Base-by-base conservation (phyloP, 2,113 vertebrate genomes). In the Phalacrocorax aristotelis region DNA sequence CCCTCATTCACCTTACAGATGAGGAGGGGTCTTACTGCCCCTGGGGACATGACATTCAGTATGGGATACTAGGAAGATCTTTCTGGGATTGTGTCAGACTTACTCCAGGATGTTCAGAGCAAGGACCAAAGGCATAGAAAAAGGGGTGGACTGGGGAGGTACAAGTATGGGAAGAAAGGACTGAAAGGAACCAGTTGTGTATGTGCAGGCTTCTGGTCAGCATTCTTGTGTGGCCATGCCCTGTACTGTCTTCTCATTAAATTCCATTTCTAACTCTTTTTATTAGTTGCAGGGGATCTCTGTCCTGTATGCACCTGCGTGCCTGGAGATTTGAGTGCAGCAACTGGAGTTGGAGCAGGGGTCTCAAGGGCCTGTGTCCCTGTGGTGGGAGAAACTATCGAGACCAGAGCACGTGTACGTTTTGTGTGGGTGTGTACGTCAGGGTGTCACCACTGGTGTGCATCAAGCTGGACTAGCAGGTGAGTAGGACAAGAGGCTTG, bases 251-350 rank as follows among this genome's bases (percentile, higher is more conserved):
- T 48, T 79, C 20, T 57, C 26, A 17, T 60, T 64, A 36, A 4
- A 36, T 4, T 91, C 15, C 0, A 40, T 40, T 85, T 88, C 60
- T 62, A 62, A 23, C 7, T 58, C 20, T 76, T 17, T 17, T 77
- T 64, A 17, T 17, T 3, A 2, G 20, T 2, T 68, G 11, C 42
- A 49, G 23, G 23, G 5, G 11, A 19, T 68, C 14, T 84, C 38
- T 49, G 20, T 55, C 21, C 42, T 55, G 14, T 36, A 13, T 23
- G 23, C 27, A 13, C 0, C 0, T 54, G 2, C 22, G 20, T 44
- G 13, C 21, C 38, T 49, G 44, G 29, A 13, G 22, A 46, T 61
- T 65, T 70, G 46, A 65, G 32, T 34, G 38, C 18, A 79, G 55
- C n/a, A 79, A 10, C 12, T 74, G n/a, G 23, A 60, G 13, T 5